A percentile compares a stretch with the other conserved stretches of the same genome.
Evolutionary conservation across 2,888 invertebrate genomes (phyloP).

Genomic region (Chirona hameri): DNA sequence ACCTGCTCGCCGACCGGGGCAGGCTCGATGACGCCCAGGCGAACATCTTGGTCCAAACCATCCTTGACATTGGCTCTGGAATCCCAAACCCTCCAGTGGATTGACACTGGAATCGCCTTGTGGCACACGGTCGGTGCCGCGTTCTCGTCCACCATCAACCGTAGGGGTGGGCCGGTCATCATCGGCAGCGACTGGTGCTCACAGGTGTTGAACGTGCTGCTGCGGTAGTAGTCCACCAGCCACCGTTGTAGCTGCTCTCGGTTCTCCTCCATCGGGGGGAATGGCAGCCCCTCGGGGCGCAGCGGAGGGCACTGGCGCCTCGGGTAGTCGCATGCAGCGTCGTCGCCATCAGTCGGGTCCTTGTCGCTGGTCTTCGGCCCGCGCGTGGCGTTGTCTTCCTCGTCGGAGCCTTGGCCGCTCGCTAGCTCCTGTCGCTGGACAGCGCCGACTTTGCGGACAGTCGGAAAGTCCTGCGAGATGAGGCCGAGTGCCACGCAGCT

Average conservation of each 20-base stretch:
- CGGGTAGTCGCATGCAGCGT: background rate
- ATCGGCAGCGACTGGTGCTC: too few species aligned
- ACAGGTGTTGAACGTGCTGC: too few species aligned
- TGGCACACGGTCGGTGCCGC: too few species aligned
- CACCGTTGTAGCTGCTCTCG: too few species aligned
- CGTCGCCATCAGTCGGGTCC: too few species aligned
- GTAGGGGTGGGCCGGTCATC: too few species aligned
- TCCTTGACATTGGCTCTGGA: background rate
- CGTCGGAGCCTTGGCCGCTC: background rate
- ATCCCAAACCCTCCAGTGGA: too few species aligned
- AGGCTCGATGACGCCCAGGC: background rate
- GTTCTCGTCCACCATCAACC: too few species aligned
- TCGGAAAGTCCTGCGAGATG: background rate
- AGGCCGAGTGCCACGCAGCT: background rate
- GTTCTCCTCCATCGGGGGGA: background rate
- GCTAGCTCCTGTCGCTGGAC: background rate
- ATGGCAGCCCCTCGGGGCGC: background rate
- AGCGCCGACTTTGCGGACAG: background rate
- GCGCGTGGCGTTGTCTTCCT: background rate
- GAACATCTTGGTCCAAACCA: background rate
- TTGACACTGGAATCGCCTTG: too few species aligned
- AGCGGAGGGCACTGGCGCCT: background rate
- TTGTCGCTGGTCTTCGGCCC: background rate
- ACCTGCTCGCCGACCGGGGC: background rate
- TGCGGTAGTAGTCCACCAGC: too few species aligned